Evolutionary conservation across 2,797 vertebrate species (phyloP), one percentile per base, ranked within the genome.

Genomic region (Pogoniulus pusillus): DNA sequence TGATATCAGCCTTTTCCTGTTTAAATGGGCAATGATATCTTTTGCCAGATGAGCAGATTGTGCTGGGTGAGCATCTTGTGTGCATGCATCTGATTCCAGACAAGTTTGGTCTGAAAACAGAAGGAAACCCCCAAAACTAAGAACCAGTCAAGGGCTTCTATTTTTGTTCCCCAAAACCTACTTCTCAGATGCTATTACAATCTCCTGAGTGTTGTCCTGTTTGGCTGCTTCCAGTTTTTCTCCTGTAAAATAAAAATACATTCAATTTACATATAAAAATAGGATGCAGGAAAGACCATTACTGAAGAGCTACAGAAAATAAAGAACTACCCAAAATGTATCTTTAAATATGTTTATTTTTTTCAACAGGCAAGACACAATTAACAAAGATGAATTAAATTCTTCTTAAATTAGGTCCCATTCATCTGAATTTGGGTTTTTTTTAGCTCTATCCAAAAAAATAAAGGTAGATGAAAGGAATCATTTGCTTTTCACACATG

Each of bases 111-210:
- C 63, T 87, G 59, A 78, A 85, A 51, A 1, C 34, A 91, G n/a
- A 66, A 83, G 41, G 8, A 23, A 75, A 5, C 3, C 9, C 59
- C 49, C 29, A 20, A 41, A 27, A 47, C 15, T 23, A 66, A 7
- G 26, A 85, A 75, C 5, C 45, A 62, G 16, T 23, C n/a, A 78
- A 81, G 15, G 11, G 13, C 39, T 80, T 89, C 45, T 20, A 15
- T 49, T 55, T 29, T 29, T 53, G 24, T 59, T 20, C 7, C 55
- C 24, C 22, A 79, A 17, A 15, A 97, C 96, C 68, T 96, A 98
- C 97, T 97, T 97, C 94, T 97, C 93, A 91, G 96, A 37, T 71
- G 96, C 20, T 45, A 81, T 58, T 27, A 96, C 34, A 51, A 82
- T 87, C 70, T 95, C 82, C 51, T 96, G 91, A 70, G 94, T 13